These are phyloP conservation scores for Cataglyphis cursor DNA, from an alignment of 2,888 invertebrate species.

Conservation along the genomic window DNA sequence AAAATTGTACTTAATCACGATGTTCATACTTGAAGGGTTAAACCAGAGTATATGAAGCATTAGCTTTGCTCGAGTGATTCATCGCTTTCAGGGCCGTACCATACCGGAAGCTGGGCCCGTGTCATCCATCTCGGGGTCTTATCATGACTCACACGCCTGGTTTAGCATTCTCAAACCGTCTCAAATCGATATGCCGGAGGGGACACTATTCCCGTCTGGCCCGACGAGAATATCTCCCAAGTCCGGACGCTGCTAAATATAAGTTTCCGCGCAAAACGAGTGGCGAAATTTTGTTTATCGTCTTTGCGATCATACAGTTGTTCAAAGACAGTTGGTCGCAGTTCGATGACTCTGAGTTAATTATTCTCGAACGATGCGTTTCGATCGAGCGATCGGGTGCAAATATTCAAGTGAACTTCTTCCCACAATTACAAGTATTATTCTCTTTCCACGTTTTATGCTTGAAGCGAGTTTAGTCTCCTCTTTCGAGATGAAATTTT, in stretches of 20 bases:
- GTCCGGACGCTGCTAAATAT: slow-evolving; percentile 20
- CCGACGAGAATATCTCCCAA: slow-evolving; percentile 4
- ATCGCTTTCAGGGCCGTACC: slow-evolving; percentile 57
- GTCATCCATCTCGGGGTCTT: slow-evolving; percentile 26
- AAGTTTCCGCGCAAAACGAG: neutral
- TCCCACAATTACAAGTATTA: neutral
- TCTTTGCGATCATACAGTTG: neutral
- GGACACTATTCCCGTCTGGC: slow-evolving; percentile 1
- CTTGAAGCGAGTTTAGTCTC: neutral
- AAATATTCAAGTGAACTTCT: neutral
- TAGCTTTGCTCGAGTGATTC: slow-evolving; percentile 62
- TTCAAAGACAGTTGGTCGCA: neutral
- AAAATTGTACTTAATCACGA: neutral
- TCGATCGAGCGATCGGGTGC: neutral
- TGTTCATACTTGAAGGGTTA: slow-evolving; percentile 31
- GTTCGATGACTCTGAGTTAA: neutral
- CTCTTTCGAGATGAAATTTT: neutral
- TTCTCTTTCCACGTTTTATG: neutral
- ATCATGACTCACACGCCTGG: slow-evolving; percentile 55
- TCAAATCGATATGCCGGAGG: slow-evolving; percentile 39
- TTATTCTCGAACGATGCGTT: neutral
- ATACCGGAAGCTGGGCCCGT: slow-evolving; percentile 3
- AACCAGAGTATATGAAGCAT: slow-evolving; percentile 55
- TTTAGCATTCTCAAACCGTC: neutral
- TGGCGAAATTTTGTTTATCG: neutral